Percentiles rank a stretch among this genome's conserved stretches.
Evolutionary conservation across 2,888 invertebrate genomes (phyloP).

Genomic region (Drosophila rubida): DNA sequence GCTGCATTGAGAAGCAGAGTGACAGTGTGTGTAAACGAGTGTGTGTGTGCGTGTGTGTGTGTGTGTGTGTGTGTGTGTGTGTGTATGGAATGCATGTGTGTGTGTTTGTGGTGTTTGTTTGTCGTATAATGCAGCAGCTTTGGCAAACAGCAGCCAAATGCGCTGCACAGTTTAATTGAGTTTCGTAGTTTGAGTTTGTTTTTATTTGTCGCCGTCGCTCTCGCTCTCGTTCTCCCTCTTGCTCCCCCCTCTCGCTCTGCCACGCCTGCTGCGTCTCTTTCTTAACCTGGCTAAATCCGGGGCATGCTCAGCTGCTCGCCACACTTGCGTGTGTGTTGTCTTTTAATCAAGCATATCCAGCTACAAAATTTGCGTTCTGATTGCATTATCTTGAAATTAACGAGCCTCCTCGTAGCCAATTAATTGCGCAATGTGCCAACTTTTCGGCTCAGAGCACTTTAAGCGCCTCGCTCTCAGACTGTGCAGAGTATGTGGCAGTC

Average conservation of each 20-base stretch:
- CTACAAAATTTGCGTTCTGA: background rate
- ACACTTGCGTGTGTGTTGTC: conserved; percentile 16
- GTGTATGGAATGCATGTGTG: background rate
- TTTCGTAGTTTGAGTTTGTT: conserved; percentile 41
- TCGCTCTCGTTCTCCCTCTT: background rate
- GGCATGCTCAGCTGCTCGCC: conserved; percentile 18
- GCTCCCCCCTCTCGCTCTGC: background rate
- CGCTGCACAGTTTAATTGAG: conserved; percentile 60
- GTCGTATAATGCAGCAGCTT: conserved; percentile 29
- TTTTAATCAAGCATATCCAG: conserved; percentile 21
- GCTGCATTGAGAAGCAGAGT: conserved; percentile 4
- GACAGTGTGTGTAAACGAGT: background rate
- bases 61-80: conserved; percentile 5
- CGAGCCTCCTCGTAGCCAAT: background rate
- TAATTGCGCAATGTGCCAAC: background rate
- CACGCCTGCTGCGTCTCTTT: conserved; percentile 6
- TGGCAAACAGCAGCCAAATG: conserved; percentile 28
- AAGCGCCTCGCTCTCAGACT: background rate
- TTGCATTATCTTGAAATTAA: conserved; percentile 11
- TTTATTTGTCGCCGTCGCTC: background rate
- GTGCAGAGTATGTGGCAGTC: background rate
- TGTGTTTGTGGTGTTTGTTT: conserved; percentile 38
- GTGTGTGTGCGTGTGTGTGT: conserved; percentile 4
- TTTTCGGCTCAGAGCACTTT: too few species aligned
- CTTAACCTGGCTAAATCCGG: conserved; percentile 15